These are phyloP conservation scores for Sarcophilus harrisii DNA, from an alignment of 2,797 vertebrate genomes.

Conservation along the genomic window DNA sequence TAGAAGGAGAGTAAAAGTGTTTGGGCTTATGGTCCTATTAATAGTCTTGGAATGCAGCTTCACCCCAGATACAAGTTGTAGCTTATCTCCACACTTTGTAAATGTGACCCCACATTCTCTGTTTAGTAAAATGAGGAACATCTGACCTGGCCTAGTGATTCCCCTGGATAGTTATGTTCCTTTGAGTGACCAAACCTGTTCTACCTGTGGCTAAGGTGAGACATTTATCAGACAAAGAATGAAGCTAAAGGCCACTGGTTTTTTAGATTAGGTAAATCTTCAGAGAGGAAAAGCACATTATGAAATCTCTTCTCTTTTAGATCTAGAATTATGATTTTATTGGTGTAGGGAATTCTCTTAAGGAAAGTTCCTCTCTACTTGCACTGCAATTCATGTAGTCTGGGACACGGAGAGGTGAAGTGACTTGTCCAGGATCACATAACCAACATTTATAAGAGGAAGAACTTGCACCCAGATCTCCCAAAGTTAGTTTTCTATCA, in stretches of 20 bases:
- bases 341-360: neutral
- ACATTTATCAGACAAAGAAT: neutral
- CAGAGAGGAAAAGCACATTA: neutral
- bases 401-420: neutral
- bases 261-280: neutral
- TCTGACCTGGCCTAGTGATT: neutral
- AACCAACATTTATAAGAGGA: neutral
- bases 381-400: neutral
- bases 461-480: neutral
- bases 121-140: neutral
- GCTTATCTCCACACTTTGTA: neutral
- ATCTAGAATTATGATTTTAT: neutral
- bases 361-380: neutral
- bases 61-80: rapidly evolving
- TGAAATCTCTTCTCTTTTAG: neutral
- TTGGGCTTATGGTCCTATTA: neutral
- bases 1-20: neutral
- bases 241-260: neutral
- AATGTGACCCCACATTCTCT: neutral
- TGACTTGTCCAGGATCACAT: neutral
- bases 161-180: neutral
- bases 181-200: neutral
- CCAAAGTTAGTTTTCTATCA: neutral
- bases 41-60: neutral
- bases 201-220: neutral